Conservation (phyloP, 53 echinoderm and acorn worm species). For the Temnopleurus reevesii region DNA sequence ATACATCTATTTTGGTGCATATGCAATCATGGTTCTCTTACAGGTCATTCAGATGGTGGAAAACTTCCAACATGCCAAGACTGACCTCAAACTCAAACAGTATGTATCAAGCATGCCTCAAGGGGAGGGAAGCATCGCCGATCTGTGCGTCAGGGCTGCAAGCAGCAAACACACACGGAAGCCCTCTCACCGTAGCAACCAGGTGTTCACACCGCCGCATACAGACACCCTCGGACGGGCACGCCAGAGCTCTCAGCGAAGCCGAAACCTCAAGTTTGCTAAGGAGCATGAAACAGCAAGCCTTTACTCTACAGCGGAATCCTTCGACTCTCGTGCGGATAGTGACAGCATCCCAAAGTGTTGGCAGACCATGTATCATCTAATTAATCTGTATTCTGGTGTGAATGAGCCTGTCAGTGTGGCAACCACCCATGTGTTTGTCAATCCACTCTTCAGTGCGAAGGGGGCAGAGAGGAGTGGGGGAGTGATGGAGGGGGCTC, state of each 20-base stretch:
- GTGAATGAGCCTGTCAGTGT: slow-evolving; percentile 75
- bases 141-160: not conserved
- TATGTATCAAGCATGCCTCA: slow-evolving; percentile 58
- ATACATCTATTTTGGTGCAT: not conserved
- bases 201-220: not conserved
- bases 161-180: not conserved
- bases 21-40: not conserved
- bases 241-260: slow-evolving; percentile 47
- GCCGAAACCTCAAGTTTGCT: slow-evolving; percentile 39
- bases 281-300: slow-evolving; percentile 30
- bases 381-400: slow-evolving; percentile 87
- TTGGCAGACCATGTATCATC: slow-evolving; percentile 99
- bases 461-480: slow-evolving; percentile 11
- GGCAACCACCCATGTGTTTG: slow-evolving; percentile 75
- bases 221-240: not conserved
- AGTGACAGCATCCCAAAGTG: slow-evolving; percentile 90
- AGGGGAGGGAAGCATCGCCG: slow-evolving; percentile 44
- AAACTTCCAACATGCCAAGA: slow-evolving; percentile 78
- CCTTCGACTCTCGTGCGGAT: slow-evolving; percentile 48
- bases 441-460: slow-evolving; percentile 85
- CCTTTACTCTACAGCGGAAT: slow-evolving; percentile 35
- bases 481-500: slow-evolving; percentile 3
- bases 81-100: slow-evolving; percentile 68
- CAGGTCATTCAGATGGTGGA: slow-evolving; percentile 69
- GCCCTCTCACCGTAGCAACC: not conserved